These are phyloP conservation scores for Pyrrhia umbra DNA, from an alignment of 2,888 invertebrate genomes.

Conservation along the genomic window DNA sequence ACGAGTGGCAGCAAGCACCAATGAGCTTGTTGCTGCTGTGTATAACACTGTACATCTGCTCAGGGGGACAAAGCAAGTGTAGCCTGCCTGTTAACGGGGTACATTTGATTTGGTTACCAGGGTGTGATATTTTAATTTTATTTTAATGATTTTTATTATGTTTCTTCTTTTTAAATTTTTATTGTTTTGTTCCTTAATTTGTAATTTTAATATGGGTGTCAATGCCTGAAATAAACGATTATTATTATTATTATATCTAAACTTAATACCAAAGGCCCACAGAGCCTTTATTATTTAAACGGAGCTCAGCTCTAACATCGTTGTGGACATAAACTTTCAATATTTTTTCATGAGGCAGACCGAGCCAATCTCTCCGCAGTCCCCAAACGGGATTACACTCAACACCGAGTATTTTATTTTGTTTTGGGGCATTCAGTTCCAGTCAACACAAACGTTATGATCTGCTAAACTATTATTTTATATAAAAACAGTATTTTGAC, in stretches of 20 bases:
- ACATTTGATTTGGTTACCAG: too few relatives aligned
- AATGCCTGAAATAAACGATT: too few relatives aligned
- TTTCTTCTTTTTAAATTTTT: too few relatives aligned
- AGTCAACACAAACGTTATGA: slow-evolving; percentile 36
- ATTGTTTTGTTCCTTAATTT: too few relatives aligned
- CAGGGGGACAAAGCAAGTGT: too few relatives aligned
- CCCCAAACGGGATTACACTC: slow-evolving; percentile 58
- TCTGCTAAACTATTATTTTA: slow-evolving; percentile 14
- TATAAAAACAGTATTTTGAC: background rate
- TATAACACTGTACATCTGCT: too few relatives aligned
- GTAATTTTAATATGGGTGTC: too few relatives aligned
- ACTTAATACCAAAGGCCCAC: slow-evolving; percentile 14
- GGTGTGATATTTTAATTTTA: too few relatives aligned
- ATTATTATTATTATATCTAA: slow-evolving; percentile 9
- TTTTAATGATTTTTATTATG: too few relatives aligned
- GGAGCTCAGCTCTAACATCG: slow-evolving; percentile 38
- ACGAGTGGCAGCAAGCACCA: too few relatives aligned
- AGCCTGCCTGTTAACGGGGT: too few relatives aligned
- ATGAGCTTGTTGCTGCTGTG: too few relatives aligned
- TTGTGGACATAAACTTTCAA: slow-evolving; percentile 60
- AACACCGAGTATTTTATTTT: slow-evolving; percentile 51
- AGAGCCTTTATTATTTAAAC: slow-evolving; percentile 52
- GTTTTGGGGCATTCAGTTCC: slow-evolving; percentile 57
- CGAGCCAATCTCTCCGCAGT: slow-evolving; percentile 59
- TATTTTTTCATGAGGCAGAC: slow-evolving; percentile 63